A percentile compares a stretch with the other conserved stretches of the same genome.
phyloP scores from a whole-genome alignment of 2,888 invertebrate species.

The Therioaphis trifolii region DNA sequence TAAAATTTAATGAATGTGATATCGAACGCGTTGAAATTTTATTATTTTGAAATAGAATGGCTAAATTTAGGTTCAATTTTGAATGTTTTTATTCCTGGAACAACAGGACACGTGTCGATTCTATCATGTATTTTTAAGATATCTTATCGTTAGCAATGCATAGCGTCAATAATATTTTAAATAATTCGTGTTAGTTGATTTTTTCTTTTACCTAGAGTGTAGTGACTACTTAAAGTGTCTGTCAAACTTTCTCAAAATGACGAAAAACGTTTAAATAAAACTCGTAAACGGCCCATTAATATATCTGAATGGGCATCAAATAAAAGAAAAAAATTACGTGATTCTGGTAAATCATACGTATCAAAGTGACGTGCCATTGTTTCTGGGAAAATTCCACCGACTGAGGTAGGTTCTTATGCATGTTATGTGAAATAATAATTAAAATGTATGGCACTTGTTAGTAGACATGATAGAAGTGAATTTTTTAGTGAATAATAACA shows the following conservation, averaged over 20 bases:
- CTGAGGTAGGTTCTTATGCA: neutral
- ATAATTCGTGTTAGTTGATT: too few species aligned
- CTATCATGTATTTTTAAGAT: neutral
- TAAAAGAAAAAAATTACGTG: neutral
- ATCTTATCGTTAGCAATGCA: too few species aligned
- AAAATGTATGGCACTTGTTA: too few species aligned
- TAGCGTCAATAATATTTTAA: too few species aligned
- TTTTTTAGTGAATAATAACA: neutral
- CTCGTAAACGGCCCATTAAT: neutral
- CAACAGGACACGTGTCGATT: neutral
- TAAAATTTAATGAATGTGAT: neutral
- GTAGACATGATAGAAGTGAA: too few species aligned
- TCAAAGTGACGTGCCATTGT: neutral
- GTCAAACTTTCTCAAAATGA: neutral
- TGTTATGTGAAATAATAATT: neutral
- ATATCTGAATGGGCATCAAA: neutral
- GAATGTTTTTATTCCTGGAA: neutral
- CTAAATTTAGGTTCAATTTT: neutral
- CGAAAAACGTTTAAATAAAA: neutral
- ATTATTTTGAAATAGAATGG: neutral
- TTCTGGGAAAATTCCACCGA: neutral
- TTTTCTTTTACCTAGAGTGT: too few species aligned
- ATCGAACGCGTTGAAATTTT: neutral
- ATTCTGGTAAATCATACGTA: neutral
- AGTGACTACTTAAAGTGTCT: too few species aligned